Base-by-base conservation (phyloP, 2,888 invertebrate genomes). In the Rhagonycha fulva region DNA sequence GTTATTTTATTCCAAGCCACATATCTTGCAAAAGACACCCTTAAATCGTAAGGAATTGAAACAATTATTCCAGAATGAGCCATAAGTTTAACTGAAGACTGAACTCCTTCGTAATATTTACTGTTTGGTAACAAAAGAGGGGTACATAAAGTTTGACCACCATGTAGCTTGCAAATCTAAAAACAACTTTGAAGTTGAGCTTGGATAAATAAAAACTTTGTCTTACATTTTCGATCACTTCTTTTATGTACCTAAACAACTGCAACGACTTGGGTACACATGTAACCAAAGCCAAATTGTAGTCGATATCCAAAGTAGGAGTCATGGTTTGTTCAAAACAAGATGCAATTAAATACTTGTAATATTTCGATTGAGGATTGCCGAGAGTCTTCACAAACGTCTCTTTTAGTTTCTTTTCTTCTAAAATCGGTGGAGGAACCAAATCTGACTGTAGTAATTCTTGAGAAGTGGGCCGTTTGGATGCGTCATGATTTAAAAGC, bases 401-500 rank as follows among this genome's bases (percentile, higher is more conserved):
- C 81, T 96, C 96, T 71, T 95, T 93, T 1, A 98, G 87, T 78
- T 96, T 94, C 0, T 94, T 93, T 80, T 97, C 96, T 83, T 96
- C 96, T n/a, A 97, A 90, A 81, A 93, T 92, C 0, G 95, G 94
- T 0, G 97, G 94, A 0, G 98, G 98, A 3, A 98, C 90, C 81
- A 94, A 91, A 76, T 94, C 93, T 0, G 96, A 96, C 32, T 93
- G 91, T 0, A 98, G 88, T 2, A 98, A 89, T 85, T 98, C 96
- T 62, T 93, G 92, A 7, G 97, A 94, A 0, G 96, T 94, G 0
- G 98, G 98, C 4, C 98, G 90, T 80, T 92, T 89, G 32, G 91
- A 91, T 0, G 96, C 93, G 86, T 98, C 96, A 85, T 98, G 97
- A 87, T 93, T 93, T 72, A 98, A 87, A 4, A 98, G 89, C 95